Percentiles rank a stretch among this genome's conserved stretches.
Evolutionary conservation across 2,888 invertebrate genomes (phyloP).

Genomic region (Cenopis cana): DNA sequence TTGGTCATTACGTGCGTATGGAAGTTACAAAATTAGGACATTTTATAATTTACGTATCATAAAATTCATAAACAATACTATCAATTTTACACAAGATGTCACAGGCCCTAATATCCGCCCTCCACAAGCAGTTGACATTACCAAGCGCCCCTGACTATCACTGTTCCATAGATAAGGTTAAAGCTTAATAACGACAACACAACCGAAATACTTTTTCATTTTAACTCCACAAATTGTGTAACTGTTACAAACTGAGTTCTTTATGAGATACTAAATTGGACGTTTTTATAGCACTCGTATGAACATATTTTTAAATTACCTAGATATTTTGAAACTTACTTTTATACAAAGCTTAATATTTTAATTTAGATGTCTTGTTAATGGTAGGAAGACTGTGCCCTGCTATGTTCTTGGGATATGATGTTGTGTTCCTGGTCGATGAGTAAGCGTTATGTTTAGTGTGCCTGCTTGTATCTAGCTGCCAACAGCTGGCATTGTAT

Average conservation of each 20-base stretch:
- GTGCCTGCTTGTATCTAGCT: too few relatives aligned
- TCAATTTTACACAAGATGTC: neutral
- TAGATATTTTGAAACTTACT: conserved; percentile 1
- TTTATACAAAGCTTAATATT: neutral
- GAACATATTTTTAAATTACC: neutral
- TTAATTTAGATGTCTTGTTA: neutral
- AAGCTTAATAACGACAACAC: conserved; percentile 22
- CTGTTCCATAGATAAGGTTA: conserved; percentile 33
- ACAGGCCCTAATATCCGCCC: conserved; percentile 1
- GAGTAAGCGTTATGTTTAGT: too few relatives aligned
- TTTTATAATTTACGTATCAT: too few relatives aligned
- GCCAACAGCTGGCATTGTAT: too few relatives aligned
- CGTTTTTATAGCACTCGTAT: conserved; percentile 15
- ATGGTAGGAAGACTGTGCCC: neutral
- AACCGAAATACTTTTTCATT: conserved; percentile 16
- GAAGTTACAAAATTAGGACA: too few relatives aligned
- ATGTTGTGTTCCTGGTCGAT: too few relatives aligned
- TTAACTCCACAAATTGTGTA: conserved; percentile 11
- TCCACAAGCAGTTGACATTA: conserved; percentile 31
- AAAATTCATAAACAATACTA: neutral
- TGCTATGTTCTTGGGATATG: neutral
- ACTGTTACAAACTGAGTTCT: conserved; percentile 13
- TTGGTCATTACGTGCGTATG: too few relatives aligned
- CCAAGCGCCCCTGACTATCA: conserved; percentile 27
- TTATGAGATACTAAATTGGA: conserved; percentile 8